Evolutionary conservation across 2,888 invertebrate species (phyloP).

Genomic region (Phragmatobia fuliginosa): DNA sequence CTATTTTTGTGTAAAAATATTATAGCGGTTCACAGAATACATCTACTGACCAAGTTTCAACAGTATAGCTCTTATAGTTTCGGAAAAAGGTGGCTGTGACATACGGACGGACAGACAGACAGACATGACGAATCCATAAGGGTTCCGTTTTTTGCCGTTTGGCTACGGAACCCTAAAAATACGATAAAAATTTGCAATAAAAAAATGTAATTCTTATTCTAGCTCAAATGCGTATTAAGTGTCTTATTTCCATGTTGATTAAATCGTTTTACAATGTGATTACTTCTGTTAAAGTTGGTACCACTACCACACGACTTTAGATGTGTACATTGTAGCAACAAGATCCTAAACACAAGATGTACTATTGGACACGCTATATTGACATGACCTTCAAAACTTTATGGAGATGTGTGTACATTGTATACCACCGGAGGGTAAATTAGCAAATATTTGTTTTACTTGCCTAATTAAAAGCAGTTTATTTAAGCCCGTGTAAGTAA

Average conservation of each 20-base stretch:
- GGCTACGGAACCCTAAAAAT: too few species aligned
- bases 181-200: neutral
- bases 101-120: too few species aligned
- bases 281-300: neutral
- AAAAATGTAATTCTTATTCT: neutral
- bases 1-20: too few species aligned
- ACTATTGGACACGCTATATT: neutral
- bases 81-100: too few species aligned
- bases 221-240: neutral
- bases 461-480: conserved; percentile 8
- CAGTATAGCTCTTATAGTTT: too few species aligned
- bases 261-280: neutral
- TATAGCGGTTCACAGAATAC: too few species aligned
- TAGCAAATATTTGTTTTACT: conserved; percentile 15
- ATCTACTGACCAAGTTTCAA: too few species aligned
- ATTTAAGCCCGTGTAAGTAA: neutral
- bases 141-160: too few species aligned
- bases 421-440: conserved; percentile 1
- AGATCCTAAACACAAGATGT: neutral
- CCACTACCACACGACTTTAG: neutral
- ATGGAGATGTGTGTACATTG: neutral
- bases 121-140: too few species aligned
- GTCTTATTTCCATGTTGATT: neutral
- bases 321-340: neutral
- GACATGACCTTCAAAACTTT: neutral